Evolutionary conservation across 1,140 invertebrate genomes (phyloP), one percentile per base, ranked within the genome.

Genomic region (Zaprionus vittiger): DNA sequence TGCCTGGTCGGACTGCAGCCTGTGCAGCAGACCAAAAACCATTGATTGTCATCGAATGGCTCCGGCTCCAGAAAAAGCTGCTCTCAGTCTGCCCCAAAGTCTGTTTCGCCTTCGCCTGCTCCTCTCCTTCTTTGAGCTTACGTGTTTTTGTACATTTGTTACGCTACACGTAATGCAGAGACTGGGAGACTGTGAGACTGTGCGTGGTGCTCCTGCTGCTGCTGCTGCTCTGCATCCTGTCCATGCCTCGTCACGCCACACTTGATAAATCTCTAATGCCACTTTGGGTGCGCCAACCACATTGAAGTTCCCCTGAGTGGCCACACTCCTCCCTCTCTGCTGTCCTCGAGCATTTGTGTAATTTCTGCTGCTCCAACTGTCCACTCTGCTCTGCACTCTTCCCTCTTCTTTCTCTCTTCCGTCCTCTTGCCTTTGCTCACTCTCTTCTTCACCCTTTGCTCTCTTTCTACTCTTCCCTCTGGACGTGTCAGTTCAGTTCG

Each of bases 21-120:
- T 83, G 83, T 91, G 79, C 89, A 91, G 73, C 89, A 91, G 89
- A 91, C 89, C 89, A 91, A 91, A 91, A 91, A 91, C 89, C 89
- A 91, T 91, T 91, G 89, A 91, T 91, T 91, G 89, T 91, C 89
- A 91, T 91, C 89, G 89, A 91, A 91, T 82, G 70, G 74, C 69
- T 69, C 56, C 61, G 62, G 55, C 28, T 81, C 71, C 77, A 41
- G 73, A 80, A 80, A 78, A 73, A 60, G 83, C 55, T 64, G 55
- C 66, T 65, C 71, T 52, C 72, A 60, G 62, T 47, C 41, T 78
- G 63, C 52, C 38, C 56, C 6, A 17, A 20, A 47, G 41, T 73
- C 60, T 81, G 38, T 75, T 14, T 34, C 65, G 76, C 73, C 79
- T 72, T 80, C 72, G 67, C 68, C 74, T 24, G 1, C 60, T 26